phyloP scores from a whole-genome alignment of 2,888 invertebrate genomes.

The Liodrosophila aerea region DNA sequence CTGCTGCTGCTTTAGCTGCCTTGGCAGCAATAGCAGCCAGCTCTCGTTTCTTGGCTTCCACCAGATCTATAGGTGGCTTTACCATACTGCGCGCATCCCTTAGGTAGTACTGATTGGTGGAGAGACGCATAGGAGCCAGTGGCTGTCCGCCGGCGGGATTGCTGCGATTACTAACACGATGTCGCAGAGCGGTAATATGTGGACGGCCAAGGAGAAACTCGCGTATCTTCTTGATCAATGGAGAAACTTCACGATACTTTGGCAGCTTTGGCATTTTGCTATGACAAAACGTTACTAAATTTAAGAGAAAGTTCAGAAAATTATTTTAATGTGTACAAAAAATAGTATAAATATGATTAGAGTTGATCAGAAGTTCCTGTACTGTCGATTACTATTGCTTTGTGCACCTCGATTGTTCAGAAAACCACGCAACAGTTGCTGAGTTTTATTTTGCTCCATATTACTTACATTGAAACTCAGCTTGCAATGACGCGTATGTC shows the following conservation, averaged over 20 bases:
- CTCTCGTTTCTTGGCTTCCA: conserved; percentile 30
- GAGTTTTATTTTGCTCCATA: background rate
- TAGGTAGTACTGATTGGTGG: conserved; percentile 29
- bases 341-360: too few species aligned
- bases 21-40: conserved; percentile 4
- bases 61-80: conserved; percentile 45
- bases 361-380: too few species aligned
- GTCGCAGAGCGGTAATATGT: conserved; percentile 46
- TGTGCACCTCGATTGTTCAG: too few species aligned
- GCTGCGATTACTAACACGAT: conserved; percentile 29
- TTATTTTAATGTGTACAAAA: too few species aligned
- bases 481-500: conserved; percentile 9
- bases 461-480: too few species aligned
- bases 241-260: conserved; percentile 53
- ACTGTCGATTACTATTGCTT: too few species aligned
- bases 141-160: conserved; percentile 2
- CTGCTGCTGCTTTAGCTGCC: conserved; percentile 10
- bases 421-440: conserved; percentile 1
- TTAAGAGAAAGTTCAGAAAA: too few species aligned
- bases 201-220: conserved; percentile 56
- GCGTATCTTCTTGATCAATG: conserved; percentile 46
- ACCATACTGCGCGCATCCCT: conserved; percentile 46
- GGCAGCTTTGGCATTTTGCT: conserved; percentile 35
- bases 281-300: background rate
- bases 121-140: conserved; percentile 10